phyloP scores from a whole-genome alignment of 2,888 invertebrate genomes.

The Cheilosia vulpina region DNA sequence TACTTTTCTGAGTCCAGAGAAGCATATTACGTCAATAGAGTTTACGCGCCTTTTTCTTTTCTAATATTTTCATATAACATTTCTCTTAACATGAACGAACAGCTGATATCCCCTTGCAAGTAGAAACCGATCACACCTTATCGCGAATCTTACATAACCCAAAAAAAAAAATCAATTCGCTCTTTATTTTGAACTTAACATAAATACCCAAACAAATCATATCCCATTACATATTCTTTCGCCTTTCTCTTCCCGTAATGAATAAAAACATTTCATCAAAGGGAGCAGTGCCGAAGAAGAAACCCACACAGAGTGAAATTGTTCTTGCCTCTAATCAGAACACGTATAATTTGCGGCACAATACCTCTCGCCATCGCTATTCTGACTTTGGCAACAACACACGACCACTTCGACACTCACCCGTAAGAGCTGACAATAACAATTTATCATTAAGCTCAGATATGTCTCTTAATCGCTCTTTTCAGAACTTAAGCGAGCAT shows the following conservation, averaged over 20 bases:
- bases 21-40: neutral
- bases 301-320: neutral
- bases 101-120: neutral
- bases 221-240: neutral
- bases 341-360: neutral
- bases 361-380: neutral
- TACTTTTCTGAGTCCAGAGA: neutral
- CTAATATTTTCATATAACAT: neutral
- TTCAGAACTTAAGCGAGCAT: too few relatives aligned
- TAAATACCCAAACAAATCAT: neutral
- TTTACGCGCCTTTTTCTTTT: neutral
- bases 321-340: neutral
- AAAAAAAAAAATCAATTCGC: neutral
- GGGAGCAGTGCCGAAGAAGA: neutral
- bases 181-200: neutral
- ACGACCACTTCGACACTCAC: neutral
- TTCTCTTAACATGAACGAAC: neutral
- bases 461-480: too few relatives aligned
- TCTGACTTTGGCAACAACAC: neutral
- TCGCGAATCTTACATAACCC: neutral
- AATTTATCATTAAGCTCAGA: neutral
- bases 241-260: neutral
- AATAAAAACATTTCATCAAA: neutral
- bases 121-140: slow-evolving; percentile 3
- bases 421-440: neutral